Conservation (phyloP, 2,113 vertebrate genomes). For the Gambusia holbrooki region DNA sequence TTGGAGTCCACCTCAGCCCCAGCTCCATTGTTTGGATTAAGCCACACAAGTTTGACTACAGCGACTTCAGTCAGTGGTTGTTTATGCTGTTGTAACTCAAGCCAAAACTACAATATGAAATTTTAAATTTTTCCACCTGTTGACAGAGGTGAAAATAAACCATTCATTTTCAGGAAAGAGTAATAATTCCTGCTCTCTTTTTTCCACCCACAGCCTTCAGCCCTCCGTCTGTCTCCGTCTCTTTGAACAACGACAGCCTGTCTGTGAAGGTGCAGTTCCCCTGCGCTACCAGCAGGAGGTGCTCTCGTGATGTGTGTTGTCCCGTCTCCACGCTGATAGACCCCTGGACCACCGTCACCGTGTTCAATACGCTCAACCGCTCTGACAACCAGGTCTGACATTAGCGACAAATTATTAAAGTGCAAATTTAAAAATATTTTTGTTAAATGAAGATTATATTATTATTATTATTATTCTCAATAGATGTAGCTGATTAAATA, state of each 20-base stretch:
- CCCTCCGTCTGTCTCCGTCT: conserved; percentile 64
- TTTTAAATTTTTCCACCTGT: neutral
- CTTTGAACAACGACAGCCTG: conserved; percentile 43
- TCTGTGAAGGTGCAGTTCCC: conserved; percentile 70
- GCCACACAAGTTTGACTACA: conserved; percentile 52
- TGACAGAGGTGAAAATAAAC: neutral
- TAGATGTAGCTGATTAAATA: too few species aligned
- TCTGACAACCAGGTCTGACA: conserved; percentile 57
- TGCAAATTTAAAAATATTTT: too few species aligned
- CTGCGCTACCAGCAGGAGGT: conserved; percentile 64
- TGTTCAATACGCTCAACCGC: conserved; percentile 64
- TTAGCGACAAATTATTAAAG: neutral
- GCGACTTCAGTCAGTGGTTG: conserved; percentile 63
- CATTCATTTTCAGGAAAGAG: too few species aligned
- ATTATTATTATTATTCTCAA: too few species aligned
- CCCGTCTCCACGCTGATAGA: conserved; percentile 47
- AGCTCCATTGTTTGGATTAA: conserved; percentile 43
- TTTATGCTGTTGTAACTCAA: neutral
- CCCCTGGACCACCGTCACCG: conserved; percentile 64
- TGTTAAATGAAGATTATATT: too few species aligned
- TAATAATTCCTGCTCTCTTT: too few species aligned
- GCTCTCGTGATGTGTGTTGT: conserved; percentile 56
- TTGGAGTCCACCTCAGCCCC: conserved; percentile 55
- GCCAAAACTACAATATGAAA: neutral
- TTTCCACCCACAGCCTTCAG: conserved; percentile 55